Base-by-base conservation (phyloP, 2,888 invertebrate genomes). In the Zhuqinia jingwanae region DNA sequence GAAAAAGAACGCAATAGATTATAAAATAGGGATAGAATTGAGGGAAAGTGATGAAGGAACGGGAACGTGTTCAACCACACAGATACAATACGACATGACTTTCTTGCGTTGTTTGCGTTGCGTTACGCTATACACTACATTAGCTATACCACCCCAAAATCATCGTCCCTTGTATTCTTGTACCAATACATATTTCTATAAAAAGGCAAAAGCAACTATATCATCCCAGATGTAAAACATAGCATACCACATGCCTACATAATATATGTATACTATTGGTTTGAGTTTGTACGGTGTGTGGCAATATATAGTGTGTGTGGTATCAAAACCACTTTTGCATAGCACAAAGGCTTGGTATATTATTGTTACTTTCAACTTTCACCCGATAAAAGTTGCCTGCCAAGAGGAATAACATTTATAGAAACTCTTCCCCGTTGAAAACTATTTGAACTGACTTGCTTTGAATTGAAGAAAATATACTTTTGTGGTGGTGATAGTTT, bases 1-100 rank as follows among this genome's bases (percentile, higher is more conserved):
- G 76, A 83, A 83, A 84, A 58, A 78, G 79, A 79, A 79, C 58
- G 85, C 85, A 80, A 85, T 80, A 85, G 75, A 85, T 85, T 85
- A 85, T 85, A 80, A 85, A 85, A 76, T 76, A 65, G 75, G 65
- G 85, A 85, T 53, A 25, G 76, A 75, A 76, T 85, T 80, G 85
- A 76, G 85, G 42, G 76, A 60, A 56, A 36, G 50, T 42, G 63
- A 77, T 56, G 53, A 79, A 45, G 42, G 22, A 68, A 68, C 68
- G 68, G 42, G 36, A n/a, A n/a, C n/a, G n/a, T n/a, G 45, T 68
- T 73, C 53, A 11, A 73, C 36, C 36, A 36, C 36, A 36, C 3
- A 36, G 8, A 36, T 36, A 36, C 36, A 36, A 11, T 63, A 78
- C 78, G 68, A n/a, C n/a, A n/a, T n/a, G n/a, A n/a, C n/a, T n/a